phyloP scores from a whole-genome alignment of 1,140 invertebrate genomes.

The Leptinotarsa texana region DNA sequence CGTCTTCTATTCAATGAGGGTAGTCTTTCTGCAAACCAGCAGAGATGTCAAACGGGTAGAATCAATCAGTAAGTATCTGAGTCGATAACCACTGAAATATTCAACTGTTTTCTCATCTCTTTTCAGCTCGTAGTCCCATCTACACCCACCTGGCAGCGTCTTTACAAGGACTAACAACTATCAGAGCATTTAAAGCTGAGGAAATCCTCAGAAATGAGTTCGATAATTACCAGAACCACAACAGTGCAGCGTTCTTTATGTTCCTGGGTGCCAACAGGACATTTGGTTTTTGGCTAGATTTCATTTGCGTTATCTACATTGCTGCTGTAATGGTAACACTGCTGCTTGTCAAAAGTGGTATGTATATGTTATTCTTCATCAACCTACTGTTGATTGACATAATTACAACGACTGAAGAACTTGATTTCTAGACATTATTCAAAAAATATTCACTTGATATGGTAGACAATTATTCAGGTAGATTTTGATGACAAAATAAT shows the following conservation, averaged over 20 bases:
- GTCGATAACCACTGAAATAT: not conserved
- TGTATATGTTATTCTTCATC: slow-evolving; percentile 17
- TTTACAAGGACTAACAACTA: slow-evolving; percentile 78
- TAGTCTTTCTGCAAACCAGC: slow-evolving; percentile 77
- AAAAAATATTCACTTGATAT: no score
- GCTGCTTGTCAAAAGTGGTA: slow-evolving; percentile 56
- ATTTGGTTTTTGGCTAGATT: slow-evolving; percentile 64
- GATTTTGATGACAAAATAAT: no score
- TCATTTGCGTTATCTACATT: slow-evolving; percentile 73
- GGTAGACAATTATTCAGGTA: no score
- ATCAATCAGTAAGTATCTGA: slow-evolving; percentile 68
- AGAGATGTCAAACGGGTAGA: slow-evolving; percentile 84
- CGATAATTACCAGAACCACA: slow-evolving; percentile 62
- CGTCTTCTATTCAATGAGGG: slow-evolving; percentile 67
- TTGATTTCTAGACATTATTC: no score
- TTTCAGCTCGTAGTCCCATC: slow-evolving; percentile 74
- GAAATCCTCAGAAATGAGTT: slow-evolving; percentile 73
- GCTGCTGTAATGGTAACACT: slow-evolving; percentile 63
- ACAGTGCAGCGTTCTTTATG: slow-evolving; percentile 69
- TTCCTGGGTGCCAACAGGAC: slow-evolving; percentile 68
- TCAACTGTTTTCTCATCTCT: not conserved
- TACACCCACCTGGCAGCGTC: slow-evolving; percentile 82
- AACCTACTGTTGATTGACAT: no score
- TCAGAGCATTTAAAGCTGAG: slow-evolving; percentile 72
- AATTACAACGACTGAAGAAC: no score